A percentile compares a stretch with the other conserved stretches of the same genome.
Conservation (phyloP, 2,797 vertebrate genomes). For the Monodelphis domestica region DNA sequence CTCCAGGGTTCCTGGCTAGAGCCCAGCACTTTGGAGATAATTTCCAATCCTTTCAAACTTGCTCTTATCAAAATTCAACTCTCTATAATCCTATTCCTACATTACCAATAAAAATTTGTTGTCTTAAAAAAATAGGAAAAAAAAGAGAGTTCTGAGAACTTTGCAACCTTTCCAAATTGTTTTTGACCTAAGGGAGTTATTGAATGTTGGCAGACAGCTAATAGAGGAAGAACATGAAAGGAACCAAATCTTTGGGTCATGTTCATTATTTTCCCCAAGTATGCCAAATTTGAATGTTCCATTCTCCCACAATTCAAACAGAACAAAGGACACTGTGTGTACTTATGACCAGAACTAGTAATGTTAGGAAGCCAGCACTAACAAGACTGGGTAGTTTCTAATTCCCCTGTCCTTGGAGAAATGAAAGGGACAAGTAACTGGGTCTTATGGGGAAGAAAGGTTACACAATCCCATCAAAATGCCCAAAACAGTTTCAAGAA, state of each 20-base stretch:
- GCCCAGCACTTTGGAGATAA: no score
- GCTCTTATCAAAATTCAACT: no score
- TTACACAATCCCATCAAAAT: not conserved
- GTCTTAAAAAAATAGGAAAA: not conserved
- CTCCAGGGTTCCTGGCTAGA: no score
- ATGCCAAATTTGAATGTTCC: not conserved
- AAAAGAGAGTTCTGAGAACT: not conserved
- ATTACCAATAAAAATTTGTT: not conserved
- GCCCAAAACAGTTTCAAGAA: no score
- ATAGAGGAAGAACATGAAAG: not conserved
- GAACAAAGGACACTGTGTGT: not conserved
- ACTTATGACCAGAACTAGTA: not conserved
- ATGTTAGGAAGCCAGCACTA: not conserved
- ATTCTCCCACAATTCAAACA: not conserved
- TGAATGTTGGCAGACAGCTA: not conserved
- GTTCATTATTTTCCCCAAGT: not conserved
- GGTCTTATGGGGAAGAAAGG: not conserved
- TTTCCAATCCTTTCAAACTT: no score
- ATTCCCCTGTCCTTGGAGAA: not conserved
- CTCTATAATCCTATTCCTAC: no score
- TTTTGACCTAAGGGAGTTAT: not conserved
- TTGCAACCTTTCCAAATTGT: not conserved
- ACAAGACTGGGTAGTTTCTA: not conserved
- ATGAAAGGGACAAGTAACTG: not conserved
- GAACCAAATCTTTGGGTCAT: not conserved